Percentiles rank a stretch among this genome's conserved stretches.
phyloP scores from a whole-genome alignment of 2,888 invertebrate species.

The Neoascia interrupta region DNA sequence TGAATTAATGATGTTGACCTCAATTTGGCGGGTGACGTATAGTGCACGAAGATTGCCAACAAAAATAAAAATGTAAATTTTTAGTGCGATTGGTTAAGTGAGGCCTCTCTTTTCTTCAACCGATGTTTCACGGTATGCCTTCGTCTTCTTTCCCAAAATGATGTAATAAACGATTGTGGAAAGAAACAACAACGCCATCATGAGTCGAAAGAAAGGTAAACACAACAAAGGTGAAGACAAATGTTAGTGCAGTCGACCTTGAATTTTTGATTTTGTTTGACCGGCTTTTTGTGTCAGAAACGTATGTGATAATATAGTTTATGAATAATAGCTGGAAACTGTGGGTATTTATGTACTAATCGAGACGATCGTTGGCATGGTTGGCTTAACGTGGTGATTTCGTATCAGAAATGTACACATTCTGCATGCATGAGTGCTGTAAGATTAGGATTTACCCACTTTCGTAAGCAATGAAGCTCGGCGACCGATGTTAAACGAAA shows the following conservation, averaged over 20 bases:
- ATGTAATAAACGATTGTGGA: constrained; percentile 56
- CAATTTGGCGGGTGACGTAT: constrained; percentile 57
- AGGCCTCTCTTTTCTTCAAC: constrained; percentile 38
- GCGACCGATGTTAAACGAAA: background rate
- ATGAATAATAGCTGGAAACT: constrained; percentile 15
- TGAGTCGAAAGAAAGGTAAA: constrained; percentile 48
- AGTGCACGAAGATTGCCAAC: constrained; percentile 51
- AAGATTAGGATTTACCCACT: background rate
- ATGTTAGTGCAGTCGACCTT: constrained; percentile 74
- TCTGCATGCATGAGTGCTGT: background rate
- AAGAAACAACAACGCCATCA: constrained; percentile 28
- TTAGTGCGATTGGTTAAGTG: constrained; percentile 48
- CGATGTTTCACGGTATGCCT: constrained; percentile 15
- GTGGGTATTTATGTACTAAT: constrained; percentile 24
- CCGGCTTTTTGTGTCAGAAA: constrained; percentile 62
- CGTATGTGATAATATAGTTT: constrained; percentile 55
- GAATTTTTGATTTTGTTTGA: constrained; percentile 72
- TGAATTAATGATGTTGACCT: constrained; percentile 68
- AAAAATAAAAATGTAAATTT: constrained; percentile 51
- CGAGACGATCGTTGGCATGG: constrained; percentile 12
- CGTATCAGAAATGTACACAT: no score
- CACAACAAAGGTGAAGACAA: constrained; percentile 39
- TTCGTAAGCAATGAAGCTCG: background rate
- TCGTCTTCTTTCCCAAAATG: constrained; percentile 41
- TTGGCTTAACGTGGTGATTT: no score